Evolutionary conservation across 2,888 invertebrate species (phyloP).

Genomic region (Biston stratarius): DNA sequence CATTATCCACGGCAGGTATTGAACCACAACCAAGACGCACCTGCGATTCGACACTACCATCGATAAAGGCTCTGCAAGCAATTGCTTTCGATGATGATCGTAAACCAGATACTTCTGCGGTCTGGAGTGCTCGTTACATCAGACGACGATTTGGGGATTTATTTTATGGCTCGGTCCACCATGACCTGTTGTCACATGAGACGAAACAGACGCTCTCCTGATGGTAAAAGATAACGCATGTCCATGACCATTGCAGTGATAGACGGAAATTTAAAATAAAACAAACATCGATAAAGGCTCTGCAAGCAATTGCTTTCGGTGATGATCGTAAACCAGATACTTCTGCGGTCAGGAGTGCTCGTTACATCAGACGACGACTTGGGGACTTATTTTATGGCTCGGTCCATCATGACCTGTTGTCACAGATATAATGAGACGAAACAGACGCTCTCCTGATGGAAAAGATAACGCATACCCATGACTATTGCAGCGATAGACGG

Average conservation of each 20-base stretch:
- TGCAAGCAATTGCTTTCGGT: conserved; percentile 10
- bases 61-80: background rate
- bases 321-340: conserved; percentile 20
- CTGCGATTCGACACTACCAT: conserved; percentile 26
- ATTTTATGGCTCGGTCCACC: background rate
- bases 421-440: too few relatives aligned
- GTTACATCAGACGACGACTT: conserved; percentile 4
- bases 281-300: background rate
- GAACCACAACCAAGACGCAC: conserved; percentile 35
- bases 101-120: conserved; percentile 23
- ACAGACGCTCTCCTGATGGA: too few relatives aligned
- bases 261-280: too few relatives aligned
- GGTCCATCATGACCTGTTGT: too few relatives aligned
- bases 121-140: conserved; percentile 10
- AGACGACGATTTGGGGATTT: background rate
- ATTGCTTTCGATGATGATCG: conserved; percentile 14
- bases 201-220: too few relatives aligned
- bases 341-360: conserved; percentile 15
- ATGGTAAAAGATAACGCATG: too few relatives aligned
- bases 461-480: too few relatives aligned
- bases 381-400: background rate
- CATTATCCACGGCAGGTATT: conserved; percentile 25
- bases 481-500: too few relatives aligned
- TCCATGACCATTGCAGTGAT: too few relatives aligned
- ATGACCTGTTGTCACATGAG: too few relatives aligned